Base-by-base conservation (phyloP, 1,140 invertebrate species). In the Lasioglossum albipes region DNA sequence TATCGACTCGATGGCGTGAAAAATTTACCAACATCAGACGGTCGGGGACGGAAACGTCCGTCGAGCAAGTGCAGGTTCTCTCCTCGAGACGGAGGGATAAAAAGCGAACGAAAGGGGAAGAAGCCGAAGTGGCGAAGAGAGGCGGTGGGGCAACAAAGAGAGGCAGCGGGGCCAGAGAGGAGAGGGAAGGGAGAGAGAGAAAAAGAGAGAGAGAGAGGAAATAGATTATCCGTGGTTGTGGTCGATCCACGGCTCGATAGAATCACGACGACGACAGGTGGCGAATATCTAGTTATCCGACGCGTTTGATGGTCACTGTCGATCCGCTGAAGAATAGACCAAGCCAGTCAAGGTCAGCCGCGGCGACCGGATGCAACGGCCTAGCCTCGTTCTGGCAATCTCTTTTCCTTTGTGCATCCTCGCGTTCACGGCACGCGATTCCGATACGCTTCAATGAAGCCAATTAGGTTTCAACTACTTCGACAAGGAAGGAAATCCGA, bases 321-420 rank as follows among this genome's bases (percentile, higher is more conserved):
- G 61, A 81, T 78, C 66, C 41, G 0, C 7, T 12, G 22, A 82
- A 82, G 80, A 82, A 82, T 82, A 77, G 80, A 71, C 20, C 68
- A 62, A 36, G 41, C 75, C 61, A 72, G 68, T n/a, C 75, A 82
- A 82, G 80, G 80, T 82, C 75, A 72, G 75, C 54, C 59, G 52
- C 20, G 67, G 68, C 70, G 77, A 66, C 80, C 80, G 75, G 80
- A 82, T 82, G 80, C 80, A 82, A 41, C 79, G 61, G 79, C 75
- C 80, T 82, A 82, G 68, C 68, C 75, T 78, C 68, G 75, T 77
- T 81, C 79, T 52, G 57, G 42, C 65, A 27, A 75, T 75, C 57
- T 81, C 64, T 67, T 81, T 65, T 69, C 73, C 57, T 68, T 75
- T 81, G 57, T 75, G 79, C 73, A 66, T 79, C 69, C 16, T 22